phyloP scores from a whole-genome alignment of 2,888 invertebrate species.

The Drosophila demipolita region DNA sequence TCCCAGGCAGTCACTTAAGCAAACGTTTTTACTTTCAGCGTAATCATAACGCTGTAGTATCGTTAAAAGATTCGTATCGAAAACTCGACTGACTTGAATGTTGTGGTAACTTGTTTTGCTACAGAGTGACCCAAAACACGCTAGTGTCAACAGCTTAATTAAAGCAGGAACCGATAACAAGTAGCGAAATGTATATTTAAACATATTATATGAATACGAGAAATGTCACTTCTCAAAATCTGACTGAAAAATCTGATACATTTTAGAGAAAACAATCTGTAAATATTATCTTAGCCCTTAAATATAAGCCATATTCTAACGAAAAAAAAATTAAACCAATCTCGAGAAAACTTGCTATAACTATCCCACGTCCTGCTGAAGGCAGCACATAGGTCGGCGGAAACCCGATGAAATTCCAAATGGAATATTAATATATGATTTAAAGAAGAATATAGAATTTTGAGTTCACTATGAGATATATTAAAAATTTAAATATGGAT shows the following conservation, averaged over 20 bases:
- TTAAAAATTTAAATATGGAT: neutral
- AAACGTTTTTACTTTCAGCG: conserved; percentile 11
- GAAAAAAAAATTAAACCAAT: no score
- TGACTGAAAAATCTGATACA: neutral
- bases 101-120: neutral
- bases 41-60: conserved; percentile 20
- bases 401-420: neutral
- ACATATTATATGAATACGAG: neutral
- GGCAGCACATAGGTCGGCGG: neutral
- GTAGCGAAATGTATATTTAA: neutral
- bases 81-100: neutral
- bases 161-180: neutral
- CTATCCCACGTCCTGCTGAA: no score
- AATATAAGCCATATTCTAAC: no score
- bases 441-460: neutral
- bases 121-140: neutral
- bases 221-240: no score
- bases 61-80: conserved; percentile 25
- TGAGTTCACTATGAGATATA: neutral
- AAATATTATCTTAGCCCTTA: no score
- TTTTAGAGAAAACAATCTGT: neutral
- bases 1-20: conserved; percentile 18
- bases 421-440: neutral
- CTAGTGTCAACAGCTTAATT: neutral
- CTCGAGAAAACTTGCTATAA: neutral